Conservation (phyloP, 2,797 vertebrate genomes). For the Pitangus sulphuratus region DNA sequence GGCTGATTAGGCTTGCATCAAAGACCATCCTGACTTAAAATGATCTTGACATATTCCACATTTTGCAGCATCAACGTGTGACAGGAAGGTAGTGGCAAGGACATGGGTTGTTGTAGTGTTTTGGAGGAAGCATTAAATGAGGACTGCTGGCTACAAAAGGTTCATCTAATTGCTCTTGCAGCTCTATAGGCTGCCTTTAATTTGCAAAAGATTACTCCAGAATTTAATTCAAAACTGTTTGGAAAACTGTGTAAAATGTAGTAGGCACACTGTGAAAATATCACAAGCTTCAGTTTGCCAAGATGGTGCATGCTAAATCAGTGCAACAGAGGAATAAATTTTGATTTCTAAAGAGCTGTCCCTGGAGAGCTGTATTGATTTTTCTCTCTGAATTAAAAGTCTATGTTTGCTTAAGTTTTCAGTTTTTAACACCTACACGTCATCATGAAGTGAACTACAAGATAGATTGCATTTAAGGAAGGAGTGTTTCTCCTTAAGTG, state of each 20-base stretch:
- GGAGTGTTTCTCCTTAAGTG: neutral
- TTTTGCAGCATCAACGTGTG: neutral
- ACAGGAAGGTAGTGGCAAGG: neutral
- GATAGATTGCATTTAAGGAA: neutral
- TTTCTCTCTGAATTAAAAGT: neutral
- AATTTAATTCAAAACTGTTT: neutral
- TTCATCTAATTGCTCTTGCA: neutral
- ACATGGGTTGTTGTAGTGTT: neutral
- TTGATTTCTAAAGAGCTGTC: neutral
- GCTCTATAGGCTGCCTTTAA: neutral
- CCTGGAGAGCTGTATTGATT: neutral
- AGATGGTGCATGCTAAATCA: neutral
- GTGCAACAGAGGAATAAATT: neutral
- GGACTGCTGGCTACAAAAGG: neutral
- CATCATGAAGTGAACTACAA: neutral
- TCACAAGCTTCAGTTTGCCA: neutral
- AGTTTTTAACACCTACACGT: neutral
- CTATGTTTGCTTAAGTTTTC: neutral
- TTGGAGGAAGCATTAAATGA: neutral
- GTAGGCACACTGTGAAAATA: neutral
- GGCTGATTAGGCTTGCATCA: neutral
- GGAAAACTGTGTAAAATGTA: neutral
- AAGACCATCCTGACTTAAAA: neutral
- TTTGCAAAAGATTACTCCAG: neutral
- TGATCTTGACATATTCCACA: neutral